Conservation (phyloP, 2,797 vertebrate species). For the Enteromius radiatus region DNA sequence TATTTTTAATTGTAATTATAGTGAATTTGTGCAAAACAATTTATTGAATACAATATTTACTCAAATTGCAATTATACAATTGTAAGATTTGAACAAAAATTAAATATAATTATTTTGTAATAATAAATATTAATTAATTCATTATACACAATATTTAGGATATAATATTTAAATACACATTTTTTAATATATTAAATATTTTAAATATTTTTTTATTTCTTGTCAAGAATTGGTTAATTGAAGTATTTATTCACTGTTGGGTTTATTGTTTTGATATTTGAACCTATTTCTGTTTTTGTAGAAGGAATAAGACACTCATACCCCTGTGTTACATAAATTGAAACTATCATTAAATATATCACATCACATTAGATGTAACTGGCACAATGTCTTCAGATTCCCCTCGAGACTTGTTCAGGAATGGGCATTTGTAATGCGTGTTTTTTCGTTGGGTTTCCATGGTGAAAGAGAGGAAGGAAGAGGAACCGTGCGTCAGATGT, state of each 20-base stretch:
- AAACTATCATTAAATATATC: neutral
- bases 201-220: too few species aligned
- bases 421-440: conserved; percentile 10
- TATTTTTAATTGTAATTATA: neutral
- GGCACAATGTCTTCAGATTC: neutral
- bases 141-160: neutral
- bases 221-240: neutral
- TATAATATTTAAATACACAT: too few species aligned
- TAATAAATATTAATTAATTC: neutral
- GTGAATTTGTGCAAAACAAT: neutral
- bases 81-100: neutral
- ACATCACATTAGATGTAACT: neutral
- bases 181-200: too few species aligned
- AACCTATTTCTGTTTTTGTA: neutral
- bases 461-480: conserved; percentile 61
- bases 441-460: conserved; percentile 41
- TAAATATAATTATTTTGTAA: neutral
- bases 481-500: conserved; percentile 55
- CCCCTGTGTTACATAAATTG: neutral
- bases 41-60: neutral
- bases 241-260: neutral
- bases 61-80: neutral
- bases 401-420: neutral
- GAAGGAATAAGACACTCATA: neutral
- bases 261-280: neutral